Conservation (phyloP, 2,113 vertebrate genomes). For the Mandrillus leucophaeus region DNA sequence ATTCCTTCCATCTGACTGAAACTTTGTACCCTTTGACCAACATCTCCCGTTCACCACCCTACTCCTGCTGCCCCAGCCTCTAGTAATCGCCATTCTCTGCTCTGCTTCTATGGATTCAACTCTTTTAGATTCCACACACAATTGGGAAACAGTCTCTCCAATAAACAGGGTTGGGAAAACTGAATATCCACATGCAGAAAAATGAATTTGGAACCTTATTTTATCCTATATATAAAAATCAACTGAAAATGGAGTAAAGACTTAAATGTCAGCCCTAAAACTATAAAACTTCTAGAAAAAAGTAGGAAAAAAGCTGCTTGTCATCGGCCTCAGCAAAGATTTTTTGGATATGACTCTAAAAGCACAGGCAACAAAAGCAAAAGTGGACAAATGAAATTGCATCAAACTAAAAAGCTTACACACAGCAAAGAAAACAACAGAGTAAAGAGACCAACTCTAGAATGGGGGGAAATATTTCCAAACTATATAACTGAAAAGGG, state of each 20-base stretch:
- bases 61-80: too few relatives aligned
- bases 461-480: not conserved
- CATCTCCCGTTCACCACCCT: not conserved
- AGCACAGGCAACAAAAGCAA: not conserved
- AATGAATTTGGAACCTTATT: not conserved
- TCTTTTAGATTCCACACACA: not conserved
- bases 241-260: not conserved
- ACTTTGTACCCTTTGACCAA: not conserved
- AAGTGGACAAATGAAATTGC: not conserved
- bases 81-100: not conserved
- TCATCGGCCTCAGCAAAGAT: not conserved
- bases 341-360: not conserved
- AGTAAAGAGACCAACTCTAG: not conserved
- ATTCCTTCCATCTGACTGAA: not conserved
- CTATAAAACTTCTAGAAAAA: not conserved
- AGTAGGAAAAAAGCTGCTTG: not conserved
- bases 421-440: not conserved
- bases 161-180: not conserved
- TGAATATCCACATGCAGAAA: not conserved
- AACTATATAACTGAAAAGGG: not conserved
- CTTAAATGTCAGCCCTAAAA: not conserved
- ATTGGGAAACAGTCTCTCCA: not conserved
- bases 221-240: not conserved
- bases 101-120: not conserved
- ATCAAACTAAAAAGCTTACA: not conserved